phyloP scores from a whole-genome alignment of 1,140 invertebrate genomes.

The Plutomurus gul region DNA sequence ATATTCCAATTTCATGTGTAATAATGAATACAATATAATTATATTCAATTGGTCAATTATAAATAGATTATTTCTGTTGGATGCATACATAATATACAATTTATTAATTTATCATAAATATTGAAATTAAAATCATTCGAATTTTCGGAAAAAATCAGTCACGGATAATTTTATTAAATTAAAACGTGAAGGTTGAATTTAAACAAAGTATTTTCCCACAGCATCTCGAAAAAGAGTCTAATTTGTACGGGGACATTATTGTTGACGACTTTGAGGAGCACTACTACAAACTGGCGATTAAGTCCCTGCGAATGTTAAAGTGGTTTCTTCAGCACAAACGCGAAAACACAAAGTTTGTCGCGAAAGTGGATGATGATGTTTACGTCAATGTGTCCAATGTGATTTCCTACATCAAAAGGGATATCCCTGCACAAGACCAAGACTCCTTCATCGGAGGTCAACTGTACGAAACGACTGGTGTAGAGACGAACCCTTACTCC shows the following conservation, averaged over 20 bases:
- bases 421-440: not conserved
- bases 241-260: conserved; percentile 13
- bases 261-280: conserved; percentile 35
- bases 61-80: no score
- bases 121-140: not conserved
- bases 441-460: not conserved
- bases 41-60: no score
- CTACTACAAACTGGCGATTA: conserved; percentile 24
- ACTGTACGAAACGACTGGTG: not conserved
- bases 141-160: not conserved
- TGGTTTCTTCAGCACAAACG: conserved; percentile 10
- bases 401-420: conserved; percentile 8
- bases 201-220: no score
- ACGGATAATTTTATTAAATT: no score
- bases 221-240: not conserved
- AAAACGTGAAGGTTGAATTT: no score
- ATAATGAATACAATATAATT: no score
- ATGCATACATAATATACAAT: not conserved
- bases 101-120: not conserved
- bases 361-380: conserved; percentile 37
- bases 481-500: not conserved
- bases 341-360: conserved; percentile 3
- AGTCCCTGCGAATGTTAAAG: conserved; percentile 28
- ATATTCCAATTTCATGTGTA: no score
- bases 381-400: conserved; percentile 28